Percentiles rank a stretch among this genome's conserved stretches.
These are phyloP conservation scores for Achlya flavicornis DNA, from an alignment of 2,888 invertebrate species.

Conservation along the genomic window DNA sequence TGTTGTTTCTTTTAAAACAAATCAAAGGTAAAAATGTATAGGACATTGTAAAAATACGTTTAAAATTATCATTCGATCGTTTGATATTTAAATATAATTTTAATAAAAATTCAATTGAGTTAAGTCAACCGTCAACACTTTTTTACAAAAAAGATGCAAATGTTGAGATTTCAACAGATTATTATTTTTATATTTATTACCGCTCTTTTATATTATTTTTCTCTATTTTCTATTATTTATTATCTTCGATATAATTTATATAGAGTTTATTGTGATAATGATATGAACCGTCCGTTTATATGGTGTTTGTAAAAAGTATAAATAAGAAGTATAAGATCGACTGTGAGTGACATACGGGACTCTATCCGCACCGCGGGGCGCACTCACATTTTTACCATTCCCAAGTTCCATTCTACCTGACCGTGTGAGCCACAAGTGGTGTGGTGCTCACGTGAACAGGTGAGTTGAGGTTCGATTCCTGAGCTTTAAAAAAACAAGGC, in stretches of 20 bases:
- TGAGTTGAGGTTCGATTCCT: constrained; percentile 41
- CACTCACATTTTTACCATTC: constrained; percentile 69
- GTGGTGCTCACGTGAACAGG: constrained; percentile 28
- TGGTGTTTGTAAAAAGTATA: constrained; percentile 40
- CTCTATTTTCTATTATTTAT: no score
- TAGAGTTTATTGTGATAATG: constrained; percentile 33
- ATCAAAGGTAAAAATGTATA: no score
- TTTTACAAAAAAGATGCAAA: background rate
- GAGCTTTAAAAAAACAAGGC: background rate
- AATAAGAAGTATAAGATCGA: constrained; percentile 42
- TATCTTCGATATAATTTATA: background rate
- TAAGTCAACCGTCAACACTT: background rate
- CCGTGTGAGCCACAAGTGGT: constrained; percentile 26
- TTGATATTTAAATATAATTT: no score
- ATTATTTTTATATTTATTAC: constrained; percentile 3
- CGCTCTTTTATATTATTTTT: no score
- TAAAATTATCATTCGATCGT: no score
- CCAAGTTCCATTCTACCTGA: constrained; percentile 63
- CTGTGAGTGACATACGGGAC: constrained; percentile 70
- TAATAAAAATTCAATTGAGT: no score
- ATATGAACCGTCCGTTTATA: constrained; percentile 37
- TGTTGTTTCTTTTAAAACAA: no score
- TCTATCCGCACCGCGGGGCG: constrained; percentile 60
- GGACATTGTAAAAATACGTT: no score
- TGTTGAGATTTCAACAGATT: constrained; percentile 5